These are phyloP conservation scores for Acleris sparsana DNA, from an alignment of 2,888 invertebrate genomes.

Conservation along the genomic window DNA sequence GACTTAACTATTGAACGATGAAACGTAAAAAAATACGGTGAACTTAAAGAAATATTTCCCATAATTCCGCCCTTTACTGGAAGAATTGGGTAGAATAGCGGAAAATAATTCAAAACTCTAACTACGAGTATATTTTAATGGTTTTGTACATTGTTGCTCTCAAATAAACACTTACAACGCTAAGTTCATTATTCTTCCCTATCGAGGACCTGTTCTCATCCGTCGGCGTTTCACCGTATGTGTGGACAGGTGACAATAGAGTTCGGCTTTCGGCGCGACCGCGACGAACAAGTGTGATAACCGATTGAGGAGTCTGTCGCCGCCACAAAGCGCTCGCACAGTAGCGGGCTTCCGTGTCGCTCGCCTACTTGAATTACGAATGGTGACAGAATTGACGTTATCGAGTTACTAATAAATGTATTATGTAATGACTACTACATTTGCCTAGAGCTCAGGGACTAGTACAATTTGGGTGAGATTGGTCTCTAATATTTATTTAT, in stretches of 20 bases:
- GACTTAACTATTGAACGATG: no score
- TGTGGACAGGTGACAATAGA: slow-evolving; percentile 64
- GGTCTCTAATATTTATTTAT: no score
- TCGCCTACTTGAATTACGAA: slow-evolving; percentile 51
- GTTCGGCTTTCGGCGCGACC: slow-evolving; percentile 59
- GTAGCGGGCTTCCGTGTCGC: slow-evolving; percentile 78
- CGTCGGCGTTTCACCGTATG: slow-evolving; percentile 40
- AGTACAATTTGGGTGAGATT: no score
- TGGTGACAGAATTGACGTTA: slow-evolving; percentile 43
- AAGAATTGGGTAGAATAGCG: no score
- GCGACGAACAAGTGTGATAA: slow-evolving; percentile 70
- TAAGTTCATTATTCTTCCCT: background rate
- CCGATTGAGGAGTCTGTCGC: slow-evolving; percentile 59
- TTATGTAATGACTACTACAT: slow-evolving; percentile 22
- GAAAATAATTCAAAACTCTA: no score
- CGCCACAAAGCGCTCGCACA: slow-evolving; percentile 70
- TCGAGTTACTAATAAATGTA: slow-evolving; percentile 35
- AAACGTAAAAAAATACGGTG: no score
- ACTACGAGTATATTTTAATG: no score
- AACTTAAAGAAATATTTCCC: no score
- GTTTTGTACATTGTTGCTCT: background rate
- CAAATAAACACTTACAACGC: background rate
- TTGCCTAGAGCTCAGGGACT: no score
- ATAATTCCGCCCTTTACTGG: no score
- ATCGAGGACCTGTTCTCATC: slow-evolving; percentile 10